Evolutionary conservation across 2,888 invertebrate species (phyloP).

Genomic region (Pollenia labialis): DNA sequence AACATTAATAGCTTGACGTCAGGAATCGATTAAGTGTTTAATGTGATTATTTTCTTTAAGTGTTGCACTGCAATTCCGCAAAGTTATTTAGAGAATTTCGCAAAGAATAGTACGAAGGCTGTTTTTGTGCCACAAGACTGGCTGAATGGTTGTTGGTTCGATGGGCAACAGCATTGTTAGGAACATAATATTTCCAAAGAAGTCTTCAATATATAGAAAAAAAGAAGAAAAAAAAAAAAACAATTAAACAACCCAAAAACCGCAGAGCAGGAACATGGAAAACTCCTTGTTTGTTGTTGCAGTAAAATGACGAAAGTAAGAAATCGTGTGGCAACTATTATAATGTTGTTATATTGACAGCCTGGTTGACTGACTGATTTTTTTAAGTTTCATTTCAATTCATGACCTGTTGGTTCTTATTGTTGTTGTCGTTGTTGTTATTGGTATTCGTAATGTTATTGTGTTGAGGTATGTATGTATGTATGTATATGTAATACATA

Average conservation of each 20-base stretch:
- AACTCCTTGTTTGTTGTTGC: slow-evolving; percentile 10
- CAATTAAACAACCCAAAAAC: neutral
- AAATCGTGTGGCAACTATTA: slow-evolving; percentile 62
- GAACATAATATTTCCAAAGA: slow-evolving; percentile 51
- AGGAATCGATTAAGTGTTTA: neutral
- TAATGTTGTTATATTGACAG: slow-evolving; percentile 63
- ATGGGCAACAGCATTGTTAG: slow-evolving; percentile 21
- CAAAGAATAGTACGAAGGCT: slow-evolving; percentile 11
- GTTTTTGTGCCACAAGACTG: neutral
- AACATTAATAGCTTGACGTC: neutral
- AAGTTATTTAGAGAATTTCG: slow-evolving; percentile 42
- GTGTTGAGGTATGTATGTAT: slow-evolving; percentile 36
- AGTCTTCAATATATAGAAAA: slow-evolving; percentile 37
- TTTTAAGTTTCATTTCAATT: slow-evolving; percentile 41
- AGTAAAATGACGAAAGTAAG: slow-evolving; percentile 22
- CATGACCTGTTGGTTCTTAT: slow-evolving; percentile 47
- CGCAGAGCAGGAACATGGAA: neutral
- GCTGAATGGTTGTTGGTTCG: neutral
- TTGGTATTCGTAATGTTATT: slow-evolving; percentile 18
- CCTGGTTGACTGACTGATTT: slow-evolving; percentile 46
- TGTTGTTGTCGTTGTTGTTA: neutral
- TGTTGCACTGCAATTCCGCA: slow-evolving; percentile 30
- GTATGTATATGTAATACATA: too few relatives aligned
- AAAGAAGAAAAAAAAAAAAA: slow-evolving; percentile 15
- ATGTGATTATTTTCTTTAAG: slow-evolving; percentile 13